A percentile compares a stretch with the other conserved stretches of the same genome.
Evolutionary conservation across 2,888 invertebrate genomes (phyloP).

Genomic region (Pachydiplax longipennis): DNA sequence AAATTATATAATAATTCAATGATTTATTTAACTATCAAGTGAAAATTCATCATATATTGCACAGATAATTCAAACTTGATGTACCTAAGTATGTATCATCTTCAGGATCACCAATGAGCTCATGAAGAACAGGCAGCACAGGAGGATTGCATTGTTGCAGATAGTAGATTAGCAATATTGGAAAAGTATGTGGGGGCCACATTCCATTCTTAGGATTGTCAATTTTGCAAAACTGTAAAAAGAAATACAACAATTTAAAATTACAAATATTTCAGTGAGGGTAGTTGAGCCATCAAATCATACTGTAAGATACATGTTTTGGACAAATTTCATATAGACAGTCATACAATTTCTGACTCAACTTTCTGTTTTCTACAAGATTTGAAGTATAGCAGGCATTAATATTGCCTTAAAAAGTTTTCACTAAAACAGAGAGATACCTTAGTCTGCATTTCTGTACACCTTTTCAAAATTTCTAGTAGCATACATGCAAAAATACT

Average conservation of each 20-base stretch:
- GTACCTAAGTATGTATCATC: constrained; percentile 51
- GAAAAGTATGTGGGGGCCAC: constrained; percentile 61
- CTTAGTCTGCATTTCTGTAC: too few species aligned
- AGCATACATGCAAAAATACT: too few species aligned
- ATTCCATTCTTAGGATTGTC: constrained; percentile 61
- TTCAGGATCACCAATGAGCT: constrained; percentile 46
- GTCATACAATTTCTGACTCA: too few species aligned
- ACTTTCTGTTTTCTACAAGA: too few species aligned
- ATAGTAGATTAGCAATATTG: constrained; percentile 62
- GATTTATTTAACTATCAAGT: background rate
- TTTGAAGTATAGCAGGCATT: too few species aligned
- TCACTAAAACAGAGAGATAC: too few species aligned
- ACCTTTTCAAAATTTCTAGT: too few species aligned
- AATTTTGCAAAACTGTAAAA: constrained; percentile 58
- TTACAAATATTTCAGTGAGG: background rate
- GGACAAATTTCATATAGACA: too few species aligned
- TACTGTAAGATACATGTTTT: too few species aligned
- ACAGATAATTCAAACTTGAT: background rate
- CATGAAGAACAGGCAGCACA: constrained; percentile 59
- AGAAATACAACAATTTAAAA: background rate
- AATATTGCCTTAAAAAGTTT: too few species aligned
- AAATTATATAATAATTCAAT: background rate
- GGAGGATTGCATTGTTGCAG: constrained; percentile 61
- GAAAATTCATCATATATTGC: background rate
- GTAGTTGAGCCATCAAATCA: background rate